Evolutionary conservation across 1,140 invertebrate species (phyloP).

Genomic region (Amyelois transitella): DNA sequence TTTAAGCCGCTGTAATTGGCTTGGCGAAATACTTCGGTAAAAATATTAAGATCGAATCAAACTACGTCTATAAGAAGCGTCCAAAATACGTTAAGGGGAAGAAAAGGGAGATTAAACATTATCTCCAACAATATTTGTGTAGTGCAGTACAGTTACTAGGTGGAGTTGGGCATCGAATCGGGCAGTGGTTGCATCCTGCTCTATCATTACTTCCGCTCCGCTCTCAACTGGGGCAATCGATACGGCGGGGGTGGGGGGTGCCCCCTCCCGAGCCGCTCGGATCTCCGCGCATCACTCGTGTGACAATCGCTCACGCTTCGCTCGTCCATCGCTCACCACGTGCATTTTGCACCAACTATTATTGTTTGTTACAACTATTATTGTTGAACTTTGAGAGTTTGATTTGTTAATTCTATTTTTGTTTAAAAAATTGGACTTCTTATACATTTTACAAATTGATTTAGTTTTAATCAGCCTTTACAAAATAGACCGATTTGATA

Average conservation of each 20-base stretch:
- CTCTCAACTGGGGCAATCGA: conserved; percentile 74
- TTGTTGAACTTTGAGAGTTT: too few relatives aligned
- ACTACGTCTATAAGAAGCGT: neutral
- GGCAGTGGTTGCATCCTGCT: conserved; percentile 69
- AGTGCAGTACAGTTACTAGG: conserved; percentile 61
- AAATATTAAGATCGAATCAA: neutral
- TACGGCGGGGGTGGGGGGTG: conserved; percentile 42
- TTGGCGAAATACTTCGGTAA: neutral
- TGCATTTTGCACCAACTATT: neutral
- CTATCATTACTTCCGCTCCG: conserved; percentile 69
- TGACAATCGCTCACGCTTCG: conserved; percentile 58
- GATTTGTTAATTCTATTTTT: too few relatives aligned
- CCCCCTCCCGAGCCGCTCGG: conserved; percentile 25
- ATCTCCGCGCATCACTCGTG: conserved; percentile 55
- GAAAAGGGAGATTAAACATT: conserved; percentile 64
- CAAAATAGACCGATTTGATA: too few relatives aligned
- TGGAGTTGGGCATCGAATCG: conserved; percentile 51
- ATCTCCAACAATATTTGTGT: conserved; percentile 65
- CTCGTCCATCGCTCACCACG: conserved; percentile 22
- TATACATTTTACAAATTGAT: too few relatives aligned
- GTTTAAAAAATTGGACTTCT: too few relatives aligned
- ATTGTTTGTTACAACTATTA: neutral
- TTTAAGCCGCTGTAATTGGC: neutral
- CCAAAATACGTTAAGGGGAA: conserved; percentile 30
- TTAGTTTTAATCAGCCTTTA: too few relatives aligned